Base-by-base conservation (phyloP, 2,113 vertebrate species). In the Lepus americanus region DNA sequence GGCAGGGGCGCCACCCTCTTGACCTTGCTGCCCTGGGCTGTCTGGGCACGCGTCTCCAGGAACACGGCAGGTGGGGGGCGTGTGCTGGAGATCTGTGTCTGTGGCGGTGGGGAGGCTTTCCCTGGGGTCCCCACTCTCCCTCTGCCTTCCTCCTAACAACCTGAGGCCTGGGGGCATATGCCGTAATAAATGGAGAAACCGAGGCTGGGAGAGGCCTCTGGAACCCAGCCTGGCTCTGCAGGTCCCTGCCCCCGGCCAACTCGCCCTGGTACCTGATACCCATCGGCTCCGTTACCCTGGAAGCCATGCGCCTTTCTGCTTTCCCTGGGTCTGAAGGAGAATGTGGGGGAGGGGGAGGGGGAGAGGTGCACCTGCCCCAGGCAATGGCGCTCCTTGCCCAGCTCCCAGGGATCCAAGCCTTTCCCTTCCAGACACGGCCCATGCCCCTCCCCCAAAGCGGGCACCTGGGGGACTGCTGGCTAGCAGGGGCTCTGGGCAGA, bases 1-100 rank as follows among this genome's bases (percentile, higher is more conserved):
- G 98, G 97, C 69, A 79, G 44, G 16, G 19, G 55, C 23, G 73
- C 7, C 6, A 16, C n/a, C 39, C 25, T 67, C 49, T 73, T 73
- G 25, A 44, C 98, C 97, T 17, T 63, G 96, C 97, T 95, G 95
- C 79, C 77, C 89, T 31, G 84, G 87, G 73, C 86, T 85, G 97
- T 96, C 97, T 95, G 90, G 95, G 6, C 1, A 69, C 44, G 44
- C 44, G 44, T 44, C 44, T 44, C 44, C 44, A 44, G 44, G 6
- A 7, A 44, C 44, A 44, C 7, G 44, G 12, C 19, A 14, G 4
- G 13, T 17, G 55, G 55, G 14, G 55, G 55, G 14, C 51, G 55
- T 61, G 23, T 16, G 14, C 36, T 27, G 3, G 14, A 70, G 63
- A 61, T 36, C 59, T 10, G 9, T 23, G 12, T 80, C 25, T 72